Evolutionary conservation across 2,888 invertebrate genomes (phyloP).

Genomic region (Thumatha senex): DNA sequence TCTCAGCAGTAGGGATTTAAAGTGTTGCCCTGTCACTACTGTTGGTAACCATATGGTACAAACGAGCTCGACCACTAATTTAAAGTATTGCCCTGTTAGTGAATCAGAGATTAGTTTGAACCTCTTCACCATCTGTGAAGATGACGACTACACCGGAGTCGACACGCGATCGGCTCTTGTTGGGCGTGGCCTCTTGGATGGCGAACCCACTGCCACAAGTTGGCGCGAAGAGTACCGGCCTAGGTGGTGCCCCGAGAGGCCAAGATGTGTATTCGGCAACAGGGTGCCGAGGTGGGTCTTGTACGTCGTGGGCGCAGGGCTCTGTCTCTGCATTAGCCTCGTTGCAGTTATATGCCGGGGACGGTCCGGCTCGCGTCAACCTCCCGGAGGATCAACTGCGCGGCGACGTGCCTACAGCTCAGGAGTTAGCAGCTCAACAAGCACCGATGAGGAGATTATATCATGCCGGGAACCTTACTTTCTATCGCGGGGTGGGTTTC

Average conservation of each 20-base stretch:
- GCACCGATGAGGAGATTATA: background rate
- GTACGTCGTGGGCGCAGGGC: conserved; percentile 10
- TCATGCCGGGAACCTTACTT: background rate
- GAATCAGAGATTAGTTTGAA: too few relatives aligned
- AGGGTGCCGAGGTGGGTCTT: conserved; percentile 3
- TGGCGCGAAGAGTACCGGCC: conserved; percentile 7
- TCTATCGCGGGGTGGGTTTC: conserved; percentile 4
- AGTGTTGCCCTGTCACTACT: background rate
- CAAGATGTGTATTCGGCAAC: conserved; percentile 7
- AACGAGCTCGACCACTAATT: background rate
- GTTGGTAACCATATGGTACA: too few relatives aligned
- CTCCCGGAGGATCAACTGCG: background rate
- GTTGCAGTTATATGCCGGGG: conserved; percentile 6
- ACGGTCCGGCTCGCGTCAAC: background rate
- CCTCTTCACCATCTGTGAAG: too few relatives aligned
- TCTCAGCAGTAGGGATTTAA: background rate
- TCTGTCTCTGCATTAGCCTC: conserved; percentile 8
- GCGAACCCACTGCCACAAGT: too few relatives aligned
- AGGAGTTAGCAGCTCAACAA: background rate
- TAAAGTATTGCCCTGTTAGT: too few relatives aligned
- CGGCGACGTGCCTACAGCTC: background rate
- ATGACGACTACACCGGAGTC: background rate
- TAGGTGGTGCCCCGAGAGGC: background rate
- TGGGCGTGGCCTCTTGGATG: background rate
- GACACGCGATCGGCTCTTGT: background rate